A percentile compares a stretch with the other conserved stretches of the same genome.
These are phyloP conservation scores for Microctenopoma steveboyesi DNA, from an alignment of 2,797 vertebrate genomes.

Conservation along the genomic window DNA sequence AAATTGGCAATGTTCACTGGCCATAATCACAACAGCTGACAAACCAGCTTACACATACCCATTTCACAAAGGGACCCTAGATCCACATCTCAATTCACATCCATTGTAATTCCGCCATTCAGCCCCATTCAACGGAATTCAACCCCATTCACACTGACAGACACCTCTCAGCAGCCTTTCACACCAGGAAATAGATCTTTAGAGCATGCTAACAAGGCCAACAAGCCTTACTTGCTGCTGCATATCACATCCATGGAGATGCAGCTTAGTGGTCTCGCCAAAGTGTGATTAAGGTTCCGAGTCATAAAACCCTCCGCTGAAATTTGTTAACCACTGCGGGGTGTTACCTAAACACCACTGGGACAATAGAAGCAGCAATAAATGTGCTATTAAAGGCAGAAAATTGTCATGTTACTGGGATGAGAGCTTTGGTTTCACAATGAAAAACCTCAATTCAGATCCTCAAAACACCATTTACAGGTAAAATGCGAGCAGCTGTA, in stretches of 20 bases:
- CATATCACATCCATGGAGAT: constrained; percentile 38
- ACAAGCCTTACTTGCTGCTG: constrained; percentile 34
- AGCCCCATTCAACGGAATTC: constrained; percentile 48
- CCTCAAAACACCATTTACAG: constrained; percentile 1
- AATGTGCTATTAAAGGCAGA: constrained; percentile 73
- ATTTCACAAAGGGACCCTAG: constrained; percentile 44
- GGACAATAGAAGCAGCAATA: constrained; percentile 65
- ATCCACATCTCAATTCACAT: constrained; percentile 64
- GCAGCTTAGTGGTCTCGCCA: constrained; percentile 36
- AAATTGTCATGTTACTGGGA: constrained; percentile 62
- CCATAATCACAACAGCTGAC: constrained; percentile 16
- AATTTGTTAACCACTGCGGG: constrained; percentile 60
- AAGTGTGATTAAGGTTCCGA: constrained; percentile 61
- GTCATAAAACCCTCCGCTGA: constrained; percentile 60
- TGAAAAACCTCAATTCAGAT: constrained; percentile 17
- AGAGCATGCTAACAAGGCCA: constrained; percentile 57
- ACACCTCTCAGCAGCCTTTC: constrained; percentile 66
- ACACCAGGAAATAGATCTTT: constrained; percentile 62
- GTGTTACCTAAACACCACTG: constrained; percentile 72
- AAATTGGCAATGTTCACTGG: constrained; percentile 1
- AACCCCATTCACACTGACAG: constrained; percentile 56
- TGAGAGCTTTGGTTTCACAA: constrained; percentile 23
- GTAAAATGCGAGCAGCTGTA: background rate
- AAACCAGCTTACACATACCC: constrained; percentile 39
- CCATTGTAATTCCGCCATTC: constrained; percentile 50